phyloP scores from a whole-genome alignment of 1,140 invertebrate species.

The Latrodectus geometricus region DNA sequence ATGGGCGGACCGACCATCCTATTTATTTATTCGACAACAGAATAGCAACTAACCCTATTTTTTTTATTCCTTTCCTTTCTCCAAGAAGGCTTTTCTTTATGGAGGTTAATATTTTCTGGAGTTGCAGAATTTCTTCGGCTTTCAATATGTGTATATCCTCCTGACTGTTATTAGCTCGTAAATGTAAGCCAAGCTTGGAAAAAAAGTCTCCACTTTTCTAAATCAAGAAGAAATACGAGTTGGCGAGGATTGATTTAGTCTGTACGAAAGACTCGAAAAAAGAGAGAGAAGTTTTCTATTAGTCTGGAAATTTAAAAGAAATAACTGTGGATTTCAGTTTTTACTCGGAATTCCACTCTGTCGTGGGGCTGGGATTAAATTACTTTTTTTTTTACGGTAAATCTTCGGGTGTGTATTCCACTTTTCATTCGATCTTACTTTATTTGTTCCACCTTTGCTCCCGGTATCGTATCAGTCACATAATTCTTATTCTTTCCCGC shows the following conservation, averaged over 20 bases:
- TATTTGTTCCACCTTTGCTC: no score
- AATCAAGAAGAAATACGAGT: slow-evolving; percentile 19
- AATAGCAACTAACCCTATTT: background rate
- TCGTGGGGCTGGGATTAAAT: background rate
- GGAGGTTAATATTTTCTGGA: no score
- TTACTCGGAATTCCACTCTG: background rate
- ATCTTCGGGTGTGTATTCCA: no score
- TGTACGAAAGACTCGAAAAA: background rate
- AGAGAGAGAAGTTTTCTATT: background rate
- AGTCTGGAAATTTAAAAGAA: background rate
- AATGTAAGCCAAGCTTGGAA: slow-evolving; percentile 10
- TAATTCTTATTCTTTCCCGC: no score
- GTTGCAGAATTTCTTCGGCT: no score
- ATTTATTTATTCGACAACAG: slow-evolving; percentile 11
- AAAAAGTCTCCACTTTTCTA: background rate
- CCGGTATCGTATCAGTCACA: no score
- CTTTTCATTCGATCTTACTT: no score
- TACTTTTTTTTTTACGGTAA: no score
- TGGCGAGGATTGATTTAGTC: slow-evolving; percentile 2
- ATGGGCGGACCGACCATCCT: background rate
- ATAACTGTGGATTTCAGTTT: background rate
- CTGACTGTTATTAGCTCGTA: slow-evolving; percentile 26
- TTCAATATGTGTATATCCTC: background rate
- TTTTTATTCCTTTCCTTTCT: background rate
- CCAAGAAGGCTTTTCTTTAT: no score